Conservation (phyloP, 2,888 invertebrate species). For the Acleris cristana region DNA sequence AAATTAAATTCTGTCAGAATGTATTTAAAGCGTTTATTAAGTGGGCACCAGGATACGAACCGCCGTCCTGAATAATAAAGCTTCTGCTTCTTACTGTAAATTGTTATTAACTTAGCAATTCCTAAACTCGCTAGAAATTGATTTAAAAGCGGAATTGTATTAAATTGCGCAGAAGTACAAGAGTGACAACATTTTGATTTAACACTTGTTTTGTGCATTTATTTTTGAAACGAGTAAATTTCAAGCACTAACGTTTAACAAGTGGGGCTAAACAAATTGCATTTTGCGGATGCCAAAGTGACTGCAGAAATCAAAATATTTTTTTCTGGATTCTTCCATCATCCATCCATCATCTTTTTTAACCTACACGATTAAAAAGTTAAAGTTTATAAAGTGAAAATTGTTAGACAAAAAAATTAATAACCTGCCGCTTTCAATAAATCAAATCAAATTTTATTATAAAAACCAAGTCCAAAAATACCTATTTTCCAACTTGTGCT, state of each 20-base stretch:
- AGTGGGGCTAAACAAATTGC: too few relatives aligned
- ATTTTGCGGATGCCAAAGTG: too few relatives aligned
- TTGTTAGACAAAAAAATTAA: neutral
- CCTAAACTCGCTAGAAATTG: constrained; percentile 49
- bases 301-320: too few relatives aligned
- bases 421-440: too few relatives aligned
- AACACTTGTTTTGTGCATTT: too few relatives aligned
- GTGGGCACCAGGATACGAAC: constrained; percentile 51
- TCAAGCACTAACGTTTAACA: too few relatives aligned
- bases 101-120: constrained; percentile 55
- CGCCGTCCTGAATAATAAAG: constrained; percentile 52
- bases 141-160: constrained; percentile 14
- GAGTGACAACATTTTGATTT: neutral
- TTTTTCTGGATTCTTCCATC: too few relatives aligned
- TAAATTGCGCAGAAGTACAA: neutral
- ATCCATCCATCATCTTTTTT: too few relatives aligned
- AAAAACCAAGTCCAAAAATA: constrained; percentile 3
- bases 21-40: constrained; percentile 57
- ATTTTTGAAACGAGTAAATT: too few relatives aligned
- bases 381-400: too few relatives aligned
- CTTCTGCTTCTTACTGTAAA: constrained; percentile 55
- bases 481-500: constrained; percentile 47
- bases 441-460: neutral
- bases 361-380: too few relatives aligned
- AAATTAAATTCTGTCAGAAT: constrained; percentile 55